Conservation (phyloP, 2,797 vertebrate species). For the Lemur catta region DNA sequence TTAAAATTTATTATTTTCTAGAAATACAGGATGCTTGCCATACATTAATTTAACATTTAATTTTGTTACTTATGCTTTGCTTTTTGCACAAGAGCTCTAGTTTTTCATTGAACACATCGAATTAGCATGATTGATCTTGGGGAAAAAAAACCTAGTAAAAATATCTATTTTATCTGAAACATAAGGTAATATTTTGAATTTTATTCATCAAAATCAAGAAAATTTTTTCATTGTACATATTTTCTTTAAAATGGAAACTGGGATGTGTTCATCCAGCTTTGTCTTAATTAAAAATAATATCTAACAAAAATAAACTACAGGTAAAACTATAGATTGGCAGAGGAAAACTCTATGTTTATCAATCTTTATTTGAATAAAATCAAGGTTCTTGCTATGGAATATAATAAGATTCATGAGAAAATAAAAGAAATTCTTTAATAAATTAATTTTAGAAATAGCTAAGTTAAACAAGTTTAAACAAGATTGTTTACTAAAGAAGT, state of each 20-base stretch:
- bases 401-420: background rate
- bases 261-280: background rate
- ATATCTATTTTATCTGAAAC: background rate
- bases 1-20: background rate
- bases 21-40: background rate
- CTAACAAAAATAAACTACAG: background rate
- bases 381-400: background rate
- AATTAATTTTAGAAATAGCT: constrained; percentile 6
- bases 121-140: background rate
- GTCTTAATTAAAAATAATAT: constrained; percentile 38
- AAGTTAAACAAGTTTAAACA: background rate
- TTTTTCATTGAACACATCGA: background rate
- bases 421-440: background rate
- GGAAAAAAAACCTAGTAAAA: background rate
- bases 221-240: background rate
- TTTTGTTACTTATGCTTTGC: background rate
- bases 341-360: background rate
- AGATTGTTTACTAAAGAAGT: background rate
- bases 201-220: constrained; percentile 9
- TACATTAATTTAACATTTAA: background rate
- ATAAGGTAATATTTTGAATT: background rate
- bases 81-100: background rate
- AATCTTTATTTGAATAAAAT: constrained; percentile 1
- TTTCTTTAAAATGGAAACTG: constrained; percentile 20
- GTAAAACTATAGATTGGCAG: background rate